A percentile compares a stretch with the other conserved stretches of the same genome.
phyloP scores from a whole-genome alignment of 1,140 invertebrate genomes.

The Zaprionus capensis region DNA sequence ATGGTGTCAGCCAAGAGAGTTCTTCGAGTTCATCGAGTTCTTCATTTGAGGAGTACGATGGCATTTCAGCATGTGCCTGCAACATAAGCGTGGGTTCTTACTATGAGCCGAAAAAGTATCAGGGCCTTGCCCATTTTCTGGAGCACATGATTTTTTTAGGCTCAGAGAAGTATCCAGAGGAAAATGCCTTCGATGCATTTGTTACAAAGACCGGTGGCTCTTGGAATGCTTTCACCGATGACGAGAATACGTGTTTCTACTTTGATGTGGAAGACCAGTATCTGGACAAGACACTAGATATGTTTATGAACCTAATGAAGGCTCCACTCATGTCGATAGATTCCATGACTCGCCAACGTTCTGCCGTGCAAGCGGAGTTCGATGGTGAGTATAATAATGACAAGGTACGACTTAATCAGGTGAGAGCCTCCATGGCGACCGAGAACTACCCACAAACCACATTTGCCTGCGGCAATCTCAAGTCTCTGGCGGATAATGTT shows the following conservation, averaged over 20 bases:
- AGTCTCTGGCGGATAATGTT: slow-evolving; percentile 89
- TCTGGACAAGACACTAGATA: slow-evolving; percentile 90
- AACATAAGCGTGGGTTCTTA: slow-evolving; percentile 89
- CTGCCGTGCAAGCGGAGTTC: slow-evolving; percentile 93
- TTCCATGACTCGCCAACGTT: slow-evolving; percentile 94
- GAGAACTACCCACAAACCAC: slow-evolving; percentile 90
- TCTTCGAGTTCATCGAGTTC: slow-evolving; percentile 9
- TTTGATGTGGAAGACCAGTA: slow-evolving; percentile 93
- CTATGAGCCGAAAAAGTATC: slow-evolving; percentile 89
- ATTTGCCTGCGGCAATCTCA: slow-evolving; percentile 93
- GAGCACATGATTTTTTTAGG: slow-evolving; percentile 99
- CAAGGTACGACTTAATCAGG: slow-evolving; percentile 86
- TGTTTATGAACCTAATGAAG: slow-evolving; percentile 96
- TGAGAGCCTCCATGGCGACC: slow-evolving; percentile 88
- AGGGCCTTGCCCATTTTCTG: slow-evolving; percentile 96
- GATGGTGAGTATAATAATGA: slow-evolving; percentile 42
- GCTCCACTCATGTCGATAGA: slow-evolving; percentile 93
- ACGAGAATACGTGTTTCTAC: slow-evolving; percentile 93
- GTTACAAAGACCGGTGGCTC: slow-evolving; percentile 92
- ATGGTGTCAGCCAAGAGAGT: not conserved
- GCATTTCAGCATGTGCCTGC: slow-evolving; percentile 89
- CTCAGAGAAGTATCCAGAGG: slow-evolving; percentile 92
- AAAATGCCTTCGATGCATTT: slow-evolving; percentile 94
- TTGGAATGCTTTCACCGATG: slow-evolving; percentile 93
- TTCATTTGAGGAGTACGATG: slow-evolving; percentile 53